phyloP scores from a whole-genome alignment of 1,140 invertebrate genomes.

The Leptinotarsa undecemlineata region DNA sequence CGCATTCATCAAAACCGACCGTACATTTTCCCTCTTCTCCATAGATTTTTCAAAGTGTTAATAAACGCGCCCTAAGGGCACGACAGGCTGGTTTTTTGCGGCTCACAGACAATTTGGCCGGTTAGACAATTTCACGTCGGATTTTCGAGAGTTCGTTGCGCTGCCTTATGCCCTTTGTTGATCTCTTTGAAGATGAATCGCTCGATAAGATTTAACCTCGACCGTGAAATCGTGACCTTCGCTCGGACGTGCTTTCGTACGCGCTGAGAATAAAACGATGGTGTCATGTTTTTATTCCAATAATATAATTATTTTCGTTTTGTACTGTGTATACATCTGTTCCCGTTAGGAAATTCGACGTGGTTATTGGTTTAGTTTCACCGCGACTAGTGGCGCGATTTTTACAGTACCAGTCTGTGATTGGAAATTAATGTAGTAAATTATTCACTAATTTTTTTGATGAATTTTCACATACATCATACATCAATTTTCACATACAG shows the following conservation, averaged over 20 bases:
- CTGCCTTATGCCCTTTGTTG: background rate
- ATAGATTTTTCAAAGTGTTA: too few species aligned
- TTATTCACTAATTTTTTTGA: too few species aligned
- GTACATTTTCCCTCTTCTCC: too few species aligned
- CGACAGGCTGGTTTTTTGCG: background rate
- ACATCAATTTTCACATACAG: too few species aligned
- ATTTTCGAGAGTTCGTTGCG: background rate
- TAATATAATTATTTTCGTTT: background rate
- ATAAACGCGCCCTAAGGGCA: background rate
- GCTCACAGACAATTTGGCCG: background rate
- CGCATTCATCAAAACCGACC: too few species aligned
- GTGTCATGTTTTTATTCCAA: background rate
- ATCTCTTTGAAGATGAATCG: background rate
- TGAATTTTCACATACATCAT: too few species aligned
- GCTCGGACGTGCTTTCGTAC: background rate
- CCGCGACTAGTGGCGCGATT: too few species aligned
- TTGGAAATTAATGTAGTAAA: too few species aligned
- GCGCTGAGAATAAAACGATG: background rate
- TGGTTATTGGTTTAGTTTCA: background rate
- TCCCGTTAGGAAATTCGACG: background rate
- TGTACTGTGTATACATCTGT: background rate
- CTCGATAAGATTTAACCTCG: constrained; percentile 30
- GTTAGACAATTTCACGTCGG: background rate
- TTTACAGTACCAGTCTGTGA: too few species aligned
- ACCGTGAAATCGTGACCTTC: constrained; percentile 30